Evolutionary conservation across 1,140 invertebrate species (phyloP).

Genomic region (roundworm (Caenorhabditis elegans)): WBcel235 BX284605.5:20104001-20104500

Average conservation of each 20-base stretch:
- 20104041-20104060: slow-evolving; percentile 99
- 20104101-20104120: slow-evolving; percentile 92
- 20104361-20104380: too few relatives aligned
- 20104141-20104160: slow-evolving; percentile 95
- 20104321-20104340: too few relatives aligned
- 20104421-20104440: too few relatives aligned
- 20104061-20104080: slow-evolving; percentile 92
- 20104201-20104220: slow-evolving; percentile 97
- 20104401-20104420: too few relatives aligned
- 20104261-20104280: slow-evolving; percentile 88
- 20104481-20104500: too few relatives aligned
- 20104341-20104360: too few relatives aligned
- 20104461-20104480: too few relatives aligned
- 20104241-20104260: slow-evolving; percentile 98
- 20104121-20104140: slow-evolving; percentile 91
- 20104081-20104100: slow-evolving; percentile 93
- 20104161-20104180: slow-evolving; percentile 89
- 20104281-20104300: slow-evolving; percentile 79
- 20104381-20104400: too few relatives aligned
- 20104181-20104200: slow-evolving; percentile 97
- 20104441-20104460: too few relatives aligned
- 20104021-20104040: slow-evolving; percentile 99
- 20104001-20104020: slow-evolving; percentile 91
- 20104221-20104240: slow-evolving; percentile 91
- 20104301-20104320: too few relatives aligned